Evolutionary conservation across 2,797 vertebrate genomes (phyloP).

Genomic region (Bothrops alternatus): DNA sequence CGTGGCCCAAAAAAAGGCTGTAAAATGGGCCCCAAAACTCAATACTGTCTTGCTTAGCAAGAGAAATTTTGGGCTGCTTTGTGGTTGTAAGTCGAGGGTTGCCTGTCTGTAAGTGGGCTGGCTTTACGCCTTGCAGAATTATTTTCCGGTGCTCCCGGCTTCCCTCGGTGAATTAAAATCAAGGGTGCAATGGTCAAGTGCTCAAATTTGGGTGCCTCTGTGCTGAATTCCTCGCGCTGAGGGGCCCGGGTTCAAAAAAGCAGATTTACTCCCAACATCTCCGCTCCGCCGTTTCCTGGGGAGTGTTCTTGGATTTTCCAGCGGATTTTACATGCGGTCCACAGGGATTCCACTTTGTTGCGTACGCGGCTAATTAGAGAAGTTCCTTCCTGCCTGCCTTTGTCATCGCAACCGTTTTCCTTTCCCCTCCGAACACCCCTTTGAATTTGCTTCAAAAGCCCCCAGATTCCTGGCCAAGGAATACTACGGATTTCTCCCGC

Average conservation of each 20-base stretch:
- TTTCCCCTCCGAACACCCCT: background rate
- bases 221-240: no score
- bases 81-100: background rate
- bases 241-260: background rate
- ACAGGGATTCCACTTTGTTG: background rate
- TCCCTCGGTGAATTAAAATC: background rate
- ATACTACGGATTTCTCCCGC: background rate
- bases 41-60: background rate
- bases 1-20: background rate
- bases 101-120: background rate
- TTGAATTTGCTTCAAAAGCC: background rate
- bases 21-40: background rate
- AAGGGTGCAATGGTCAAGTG: no score
- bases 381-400: slow-evolving; percentile 14
- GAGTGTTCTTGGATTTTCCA: background rate
- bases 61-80: background rate
- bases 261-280: background rate
- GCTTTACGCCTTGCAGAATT: no score
- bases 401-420: background rate
- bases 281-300: no score
- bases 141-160: background rate
- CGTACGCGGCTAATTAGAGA: slow-evolving; percentile 1
- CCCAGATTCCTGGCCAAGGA: background rate
- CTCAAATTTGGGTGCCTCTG: background rate
- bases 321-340: background rate